phyloP scores from a whole-genome alignment of 2,113 vertebrate genomes.

The Callorhinus ursinus region DNA sequence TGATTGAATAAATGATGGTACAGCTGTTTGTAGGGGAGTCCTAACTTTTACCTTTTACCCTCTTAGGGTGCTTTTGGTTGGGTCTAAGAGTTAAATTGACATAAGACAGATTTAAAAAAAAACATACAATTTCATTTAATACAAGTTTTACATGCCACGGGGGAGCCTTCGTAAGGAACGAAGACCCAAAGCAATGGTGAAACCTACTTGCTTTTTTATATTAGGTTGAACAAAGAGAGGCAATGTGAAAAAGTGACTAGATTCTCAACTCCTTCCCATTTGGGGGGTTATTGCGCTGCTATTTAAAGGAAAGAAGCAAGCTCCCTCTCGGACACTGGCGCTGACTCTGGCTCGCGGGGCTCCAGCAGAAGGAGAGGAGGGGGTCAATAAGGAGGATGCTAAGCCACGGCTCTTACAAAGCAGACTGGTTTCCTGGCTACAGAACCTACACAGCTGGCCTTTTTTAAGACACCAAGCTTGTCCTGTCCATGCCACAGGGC shows the following conservation, averaged over 20 bases:
- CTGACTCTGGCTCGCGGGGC: accelerated
- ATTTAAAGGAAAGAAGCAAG: not conserved
- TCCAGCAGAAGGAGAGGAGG: not conserved
- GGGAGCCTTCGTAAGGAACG: not conserved
- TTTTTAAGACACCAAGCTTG: not conserved
- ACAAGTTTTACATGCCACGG: not conserved
- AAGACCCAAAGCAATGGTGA: not conserved
- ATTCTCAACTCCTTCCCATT: too few species aligned
- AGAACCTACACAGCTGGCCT: not conserved
- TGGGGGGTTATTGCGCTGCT: accelerated
- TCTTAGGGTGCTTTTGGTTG: not conserved
- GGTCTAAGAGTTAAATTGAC: not conserved
- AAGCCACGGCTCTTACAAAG: not conserved
- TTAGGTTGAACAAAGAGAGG: not conserved
- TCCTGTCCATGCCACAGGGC: not conserved
- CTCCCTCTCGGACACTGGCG: not conserved
- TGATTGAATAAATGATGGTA: not conserved
- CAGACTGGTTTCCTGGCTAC: not conserved
- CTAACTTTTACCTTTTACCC: not conserved
- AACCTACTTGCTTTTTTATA: not conserved
- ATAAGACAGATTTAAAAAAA: not conserved
- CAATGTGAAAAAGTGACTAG: not conserved
- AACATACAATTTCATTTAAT: not conserved
- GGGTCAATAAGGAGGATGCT: accelerated
- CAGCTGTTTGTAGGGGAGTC: not conserved